Conservation (phyloP, 2,797 vertebrate genomes). For the Pteropus rufus region DNA sequence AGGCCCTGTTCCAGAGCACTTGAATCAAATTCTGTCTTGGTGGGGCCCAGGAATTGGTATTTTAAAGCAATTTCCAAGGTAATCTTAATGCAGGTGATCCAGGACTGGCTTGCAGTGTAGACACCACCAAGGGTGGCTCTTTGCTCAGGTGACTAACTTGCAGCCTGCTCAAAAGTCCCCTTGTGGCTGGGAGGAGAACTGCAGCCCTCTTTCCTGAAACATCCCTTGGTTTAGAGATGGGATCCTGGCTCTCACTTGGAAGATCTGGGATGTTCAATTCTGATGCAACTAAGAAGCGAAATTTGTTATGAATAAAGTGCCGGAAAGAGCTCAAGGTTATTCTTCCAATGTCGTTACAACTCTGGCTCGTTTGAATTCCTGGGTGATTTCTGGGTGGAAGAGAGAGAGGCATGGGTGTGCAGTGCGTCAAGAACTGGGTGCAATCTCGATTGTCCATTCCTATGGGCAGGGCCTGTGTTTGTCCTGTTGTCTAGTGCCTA, state of each 20-base stretch:
- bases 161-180: not conserved
- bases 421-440: rapidly evolving
- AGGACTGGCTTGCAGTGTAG: not conserved
- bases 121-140: rapidly evolving
- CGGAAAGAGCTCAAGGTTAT: not conserved
- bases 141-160: not conserved
- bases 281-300: not conserved
- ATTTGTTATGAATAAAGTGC: not conserved
- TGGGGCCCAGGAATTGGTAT: not conserved
- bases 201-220: not conserved
- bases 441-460: rapidly evolving
- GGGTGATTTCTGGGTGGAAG: not conserved
- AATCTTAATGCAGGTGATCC: not conserved
- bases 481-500: rapidly evolving
- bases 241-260: rapidly evolving
- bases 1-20: not conserved
- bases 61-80: not conserved
- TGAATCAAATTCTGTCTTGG: not conserved
- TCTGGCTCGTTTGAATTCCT: not conserved
- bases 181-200: not conserved
- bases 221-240: not conserved
- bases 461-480: not conserved
- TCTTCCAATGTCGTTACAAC: not conserved
- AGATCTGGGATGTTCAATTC: not conserved
- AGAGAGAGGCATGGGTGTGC: not conserved